phyloP scores from a whole-genome alignment of 2,888 invertebrate species.

The Napeogenes sylphis region DNA sequence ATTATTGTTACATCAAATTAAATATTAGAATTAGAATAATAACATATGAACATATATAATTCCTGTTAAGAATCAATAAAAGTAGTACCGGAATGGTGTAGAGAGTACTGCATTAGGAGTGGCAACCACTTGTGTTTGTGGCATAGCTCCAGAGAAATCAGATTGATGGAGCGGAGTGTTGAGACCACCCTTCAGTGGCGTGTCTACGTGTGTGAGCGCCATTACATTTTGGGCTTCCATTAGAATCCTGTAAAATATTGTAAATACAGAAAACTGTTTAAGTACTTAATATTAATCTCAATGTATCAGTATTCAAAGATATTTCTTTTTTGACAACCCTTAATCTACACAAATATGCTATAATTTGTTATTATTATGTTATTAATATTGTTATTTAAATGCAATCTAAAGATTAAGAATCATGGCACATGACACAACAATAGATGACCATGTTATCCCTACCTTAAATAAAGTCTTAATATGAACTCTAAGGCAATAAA shows the following conservation, averaged over 20 bases:
- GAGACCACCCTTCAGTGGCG: constrained; percentile 95
- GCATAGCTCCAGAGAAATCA: constrained; percentile 91
- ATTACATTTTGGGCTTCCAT: constrained; percentile 99
- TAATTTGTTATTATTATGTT: too few relatives aligned
- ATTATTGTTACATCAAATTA: not conserved
- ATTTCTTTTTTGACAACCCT: too few relatives aligned
- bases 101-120: constrained; percentile 95
- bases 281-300: too few relatives aligned
- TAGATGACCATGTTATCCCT: too few relatives aligned
- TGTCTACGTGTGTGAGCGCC: constrained; percentile 98
- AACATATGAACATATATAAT: not conserved
- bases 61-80: not conserved
- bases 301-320: too few relatives aligned
- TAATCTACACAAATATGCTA: too few relatives aligned
- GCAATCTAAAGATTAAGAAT: too few relatives aligned
- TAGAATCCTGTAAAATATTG: constrained; percentile 72
- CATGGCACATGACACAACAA: too few relatives aligned
- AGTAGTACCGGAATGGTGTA: constrained; percentile 84
- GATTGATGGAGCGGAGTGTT: constrained; percentile 95
- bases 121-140: constrained; percentile 81
- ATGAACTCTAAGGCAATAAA: too few relatives aligned
- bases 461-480: too few relatives aligned
- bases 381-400: too few relatives aligned
- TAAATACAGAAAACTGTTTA: too few relatives aligned
- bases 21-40: not conserved